Evolutionary conservation across 1,140 invertebrate genomes (phyloP), one percentile per base, ranked within the genome.

Genomic region (Spodoptera frugiperda): DNA sequence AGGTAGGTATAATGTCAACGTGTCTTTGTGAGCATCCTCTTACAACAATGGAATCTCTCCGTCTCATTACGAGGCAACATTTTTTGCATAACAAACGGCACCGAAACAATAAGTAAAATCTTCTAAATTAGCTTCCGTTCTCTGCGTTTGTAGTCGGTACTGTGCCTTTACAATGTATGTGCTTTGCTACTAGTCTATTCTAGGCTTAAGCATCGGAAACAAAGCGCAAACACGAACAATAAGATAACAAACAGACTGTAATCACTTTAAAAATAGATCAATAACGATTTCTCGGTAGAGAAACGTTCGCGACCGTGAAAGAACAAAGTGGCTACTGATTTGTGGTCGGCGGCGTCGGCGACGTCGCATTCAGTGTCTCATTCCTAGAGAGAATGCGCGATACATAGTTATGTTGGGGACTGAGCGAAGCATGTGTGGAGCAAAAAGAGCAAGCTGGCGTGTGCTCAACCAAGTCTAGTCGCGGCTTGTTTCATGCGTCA

Each of bases 261-360:
- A 90, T 90, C 87, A 85, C 76, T 88, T 87, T 87, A 82, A 85
- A 88, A 86, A 88, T 91, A 91, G 87, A 88, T 88, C 87, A 89
- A 89, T 88, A 90, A 78, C 79, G 82, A 83, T 88, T 88, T 83
- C 86, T 86, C 75, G 71, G 82, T 77, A 82, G 78, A 82, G 84
- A 87, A 84, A 72, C 78, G 84, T 84, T 82, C 55, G 82, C 85
- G 85, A 85, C 84, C 84, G 83, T 88, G 87, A 91, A 90, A 89
- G 89, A 92, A 88, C 91, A 92, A 93, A 93, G 87, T 89, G 85
- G 82, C 78, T 86, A 79, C 89, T 93, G 91, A 93, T 92, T 92
- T 91, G 91, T 93, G 87, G 86, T 85, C 80, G 84, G 78, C 78
- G 59, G 51, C 59, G 84, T 81, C 78, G 59, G 51, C 59, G 85